Evolutionary conservation across 2,113 vertebrate species (phyloP), one percentile per base, ranked within the genome.

Genomic region (Paratilapia polleni): DNA sequence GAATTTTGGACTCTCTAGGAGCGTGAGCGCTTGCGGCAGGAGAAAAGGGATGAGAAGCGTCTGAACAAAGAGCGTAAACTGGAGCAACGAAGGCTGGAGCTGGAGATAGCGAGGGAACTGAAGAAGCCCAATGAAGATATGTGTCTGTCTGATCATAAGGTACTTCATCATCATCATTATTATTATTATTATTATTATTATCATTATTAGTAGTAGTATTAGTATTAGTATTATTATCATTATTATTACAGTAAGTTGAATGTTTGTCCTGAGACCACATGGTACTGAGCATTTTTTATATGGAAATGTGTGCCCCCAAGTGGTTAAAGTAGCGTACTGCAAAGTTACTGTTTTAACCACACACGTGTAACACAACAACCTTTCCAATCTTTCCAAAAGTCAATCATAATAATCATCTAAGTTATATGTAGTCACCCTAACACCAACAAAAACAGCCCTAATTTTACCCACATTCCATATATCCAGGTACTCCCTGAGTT

Each of bases 61-160:
- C 94, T 99, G 94, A 98, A 99, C 95, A 99, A 99, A 94, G 98
- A 99, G 86, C 97, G 98, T 64, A 99, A 99, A 93, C 93, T 98
- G 92, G 98, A 99, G 91, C 97, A 99, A 86, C 95, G 98, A 78
- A 96, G 98, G 89, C 85, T 99, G 92, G 98, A 99, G 92, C 93
- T 99, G 91, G 97, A 99, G 96, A 97, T 99, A 94, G 98, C 98
- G 36, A 97, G 98, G 85, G 98, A 99, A 89, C 95, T 99, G 77
- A 99, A 98, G 96, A 99, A 98, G 92, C 98, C 98, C 85, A 99
- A 98, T 58, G 98, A 99, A 96, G 98, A 99, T 92, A 98, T 99
- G 98, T 99, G 98, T 92, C 97, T 99, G 92, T 97, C 98, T 81
- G 98, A 99, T 94, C 98, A 99, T 89, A 98, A 98, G 97, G 98